Evolutionary conservation across 2,113 vertebrate species (phyloP).

Genomic region (Mastomys coucha): DNA sequence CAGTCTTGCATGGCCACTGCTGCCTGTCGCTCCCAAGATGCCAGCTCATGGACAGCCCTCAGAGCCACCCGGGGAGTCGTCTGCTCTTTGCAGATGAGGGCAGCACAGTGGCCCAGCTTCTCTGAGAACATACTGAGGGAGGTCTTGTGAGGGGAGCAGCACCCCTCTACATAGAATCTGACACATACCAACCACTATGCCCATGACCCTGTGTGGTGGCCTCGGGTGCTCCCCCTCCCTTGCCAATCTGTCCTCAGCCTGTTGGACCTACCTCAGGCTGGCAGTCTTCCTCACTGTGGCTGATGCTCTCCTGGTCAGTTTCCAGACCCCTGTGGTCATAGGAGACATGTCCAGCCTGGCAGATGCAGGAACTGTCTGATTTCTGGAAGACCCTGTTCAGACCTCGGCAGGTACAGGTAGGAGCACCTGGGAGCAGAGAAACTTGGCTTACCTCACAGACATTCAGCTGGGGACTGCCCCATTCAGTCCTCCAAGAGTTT

Average conservation of each 20-base stretch:
- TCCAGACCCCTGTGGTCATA: conserved; percentile 90
- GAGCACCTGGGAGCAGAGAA: conserved; percentile 86
- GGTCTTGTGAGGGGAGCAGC: background rate
- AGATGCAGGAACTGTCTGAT: conserved; percentile 94
- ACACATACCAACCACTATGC: background rate
- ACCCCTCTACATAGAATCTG: background rate
- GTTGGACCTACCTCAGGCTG: conserved; percentile 89
- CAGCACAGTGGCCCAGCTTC: background rate
- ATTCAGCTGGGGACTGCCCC: background rate
- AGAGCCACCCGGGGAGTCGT: background rate
- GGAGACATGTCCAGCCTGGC: conserved; percentile 91
- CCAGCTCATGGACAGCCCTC: background rate
- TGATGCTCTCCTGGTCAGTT: conserved; percentile 85
- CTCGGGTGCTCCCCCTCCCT: background rate
- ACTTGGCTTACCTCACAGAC: background rate
- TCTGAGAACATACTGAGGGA: too few relatives aligned
- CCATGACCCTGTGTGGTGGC: background rate
- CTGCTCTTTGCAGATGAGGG: background rate
- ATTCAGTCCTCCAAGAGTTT: background rate
- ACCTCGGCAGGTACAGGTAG: conserved; percentile 91
- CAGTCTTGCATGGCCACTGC: background rate
- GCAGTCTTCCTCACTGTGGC: conserved; percentile 91
- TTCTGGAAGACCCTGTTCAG: conserved; percentile 94
- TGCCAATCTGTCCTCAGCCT: rapidly evolving
- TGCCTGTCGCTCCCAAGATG: background rate